Conservation (phyloP, 2,113 vertebrate species). For the Salvelinus namaycush region DNA sequence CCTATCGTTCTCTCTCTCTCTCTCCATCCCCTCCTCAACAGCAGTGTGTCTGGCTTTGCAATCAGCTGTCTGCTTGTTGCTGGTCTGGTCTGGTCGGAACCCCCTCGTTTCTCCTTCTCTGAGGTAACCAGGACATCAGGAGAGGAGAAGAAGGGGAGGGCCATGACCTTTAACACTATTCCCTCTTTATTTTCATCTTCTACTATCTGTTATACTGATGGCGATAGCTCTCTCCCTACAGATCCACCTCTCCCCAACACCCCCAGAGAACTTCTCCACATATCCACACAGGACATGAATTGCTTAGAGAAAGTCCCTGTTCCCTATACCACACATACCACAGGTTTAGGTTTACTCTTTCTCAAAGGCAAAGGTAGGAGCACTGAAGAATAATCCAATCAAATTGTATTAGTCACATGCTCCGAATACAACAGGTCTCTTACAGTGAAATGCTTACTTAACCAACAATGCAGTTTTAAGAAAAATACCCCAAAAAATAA, state of each 20-base stretch:
- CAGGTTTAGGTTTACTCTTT: constrained; percentile 5
- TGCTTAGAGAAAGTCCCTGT: background rate
- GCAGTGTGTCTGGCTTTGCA: constrained; percentile 14
- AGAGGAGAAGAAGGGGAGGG: background rate
- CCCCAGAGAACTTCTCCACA: background rate
- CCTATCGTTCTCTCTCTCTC: too few relatives aligned
- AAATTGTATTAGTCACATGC: too few relatives aligned
- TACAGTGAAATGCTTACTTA: too few relatives aligned
- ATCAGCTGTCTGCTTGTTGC: constrained; percentile 7
- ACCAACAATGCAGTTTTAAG: too few relatives aligned
- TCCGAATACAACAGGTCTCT: too few relatives aligned
- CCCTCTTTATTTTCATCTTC: background rate
- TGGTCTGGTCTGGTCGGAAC: background rate
- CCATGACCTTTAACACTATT: background rate
- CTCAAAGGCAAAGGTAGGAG: background rate
- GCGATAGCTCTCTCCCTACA: background rate
- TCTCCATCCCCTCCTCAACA: background rate
- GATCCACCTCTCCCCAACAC: background rate
- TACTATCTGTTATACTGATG: background rate
- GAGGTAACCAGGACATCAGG: background rate
- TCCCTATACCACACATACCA: constrained; percentile 11
- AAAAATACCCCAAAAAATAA: too few relatives aligned
- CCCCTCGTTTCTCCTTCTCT: constrained; percentile 15
- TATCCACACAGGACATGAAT: background rate
- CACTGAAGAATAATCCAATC: background rate